Evolutionary conservation across 2,797 vertebrate species (phyloP).

Genomic region (Peromyscus eremicus): DNA sequence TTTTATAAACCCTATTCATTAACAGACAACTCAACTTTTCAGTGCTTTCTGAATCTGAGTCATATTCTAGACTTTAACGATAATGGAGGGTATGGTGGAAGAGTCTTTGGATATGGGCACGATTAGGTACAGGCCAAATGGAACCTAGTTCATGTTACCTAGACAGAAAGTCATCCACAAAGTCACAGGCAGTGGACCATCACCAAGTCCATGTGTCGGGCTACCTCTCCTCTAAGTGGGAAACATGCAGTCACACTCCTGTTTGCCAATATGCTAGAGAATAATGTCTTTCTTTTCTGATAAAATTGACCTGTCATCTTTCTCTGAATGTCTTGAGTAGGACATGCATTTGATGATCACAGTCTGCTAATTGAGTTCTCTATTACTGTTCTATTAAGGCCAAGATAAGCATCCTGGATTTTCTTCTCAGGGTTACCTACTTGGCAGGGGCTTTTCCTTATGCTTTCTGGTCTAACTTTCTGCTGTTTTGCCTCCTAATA

Average conservation of each 20-base stretch:
- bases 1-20: neutral
- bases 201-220: rapidly evolving
- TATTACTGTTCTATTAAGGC: neutral
- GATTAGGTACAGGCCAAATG: neutral
- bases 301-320: neutral
- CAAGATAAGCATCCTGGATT: neutral
- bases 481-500: neutral
- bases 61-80: neutral
- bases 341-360: neutral
- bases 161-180: neutral
- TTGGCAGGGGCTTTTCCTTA: neutral
- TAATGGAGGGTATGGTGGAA: neutral
- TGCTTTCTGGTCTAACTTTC: neutral
- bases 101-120: neutral
- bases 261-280: neutral
- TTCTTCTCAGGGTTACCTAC: neutral
- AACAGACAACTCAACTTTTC: neutral
- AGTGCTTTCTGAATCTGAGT: neutral
- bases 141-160: neutral
- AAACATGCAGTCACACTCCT: neutral
- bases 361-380: neutral
- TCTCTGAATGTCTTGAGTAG: slow-evolving; percentile 3
- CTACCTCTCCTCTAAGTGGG: neutral
- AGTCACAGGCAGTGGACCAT: rapidly evolving
- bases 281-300: neutral